Conservation (phyloP, 2,113 vertebrate genomes). For the Ammodytes marinus region DNA sequence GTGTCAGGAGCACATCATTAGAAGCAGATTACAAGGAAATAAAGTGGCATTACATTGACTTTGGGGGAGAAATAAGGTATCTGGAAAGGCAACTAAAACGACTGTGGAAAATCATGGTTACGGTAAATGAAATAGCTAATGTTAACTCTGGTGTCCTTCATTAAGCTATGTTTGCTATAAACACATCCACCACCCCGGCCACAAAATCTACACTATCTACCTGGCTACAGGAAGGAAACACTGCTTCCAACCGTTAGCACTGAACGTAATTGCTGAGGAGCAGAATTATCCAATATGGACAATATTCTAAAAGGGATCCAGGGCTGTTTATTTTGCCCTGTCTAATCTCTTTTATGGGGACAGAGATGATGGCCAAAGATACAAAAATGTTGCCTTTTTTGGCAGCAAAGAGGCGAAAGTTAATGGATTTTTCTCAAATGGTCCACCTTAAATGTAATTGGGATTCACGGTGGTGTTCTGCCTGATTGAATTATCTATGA, state of each 20-base stretch:
- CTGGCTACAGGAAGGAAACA: not conserved
- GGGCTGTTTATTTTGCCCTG: not conserved
- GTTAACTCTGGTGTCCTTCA: not conserved
- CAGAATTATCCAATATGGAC: not conserved
- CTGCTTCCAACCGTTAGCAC: not conserved
- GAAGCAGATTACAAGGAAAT: not conserved
- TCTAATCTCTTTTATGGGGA: not conserved
- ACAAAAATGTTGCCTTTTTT: not conserved
- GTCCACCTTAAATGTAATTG: not conserved
- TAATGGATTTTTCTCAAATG: not conserved
- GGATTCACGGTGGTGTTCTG: not conserved
- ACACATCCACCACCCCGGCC: not conserved
- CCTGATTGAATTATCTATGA: not conserved
- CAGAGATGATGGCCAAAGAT: not conserved
- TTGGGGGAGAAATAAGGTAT: no score
- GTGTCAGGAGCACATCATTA: not conserved
- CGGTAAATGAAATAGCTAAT: not conserved
- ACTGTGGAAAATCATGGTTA: no score
- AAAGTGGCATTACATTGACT: not conserved
- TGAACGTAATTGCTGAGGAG: not conserved
- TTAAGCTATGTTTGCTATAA: not conserved
- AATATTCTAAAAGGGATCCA: not conserved
- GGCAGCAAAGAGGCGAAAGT: not conserved
- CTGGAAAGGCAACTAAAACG: not conserved
- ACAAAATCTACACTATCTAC: no score